Conservation (phyloP, 2,113 vertebrate genomes). For the Copsychus sechellarum region DNA sequence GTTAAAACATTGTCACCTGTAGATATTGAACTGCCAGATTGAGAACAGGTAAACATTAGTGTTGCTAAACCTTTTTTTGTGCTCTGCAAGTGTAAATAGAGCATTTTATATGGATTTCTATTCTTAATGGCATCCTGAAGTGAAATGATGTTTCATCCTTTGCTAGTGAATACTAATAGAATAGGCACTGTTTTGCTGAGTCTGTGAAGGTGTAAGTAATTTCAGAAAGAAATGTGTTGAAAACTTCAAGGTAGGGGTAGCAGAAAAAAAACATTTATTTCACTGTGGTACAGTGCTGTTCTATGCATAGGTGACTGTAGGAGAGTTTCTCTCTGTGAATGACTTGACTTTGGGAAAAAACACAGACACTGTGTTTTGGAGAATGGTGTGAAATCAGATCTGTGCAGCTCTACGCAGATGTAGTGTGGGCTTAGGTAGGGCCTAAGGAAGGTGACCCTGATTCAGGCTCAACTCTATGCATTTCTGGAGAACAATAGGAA, state of each 20-base stretch:
- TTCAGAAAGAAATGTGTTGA: not conserved
- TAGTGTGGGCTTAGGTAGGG: not conserved
- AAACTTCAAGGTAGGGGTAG: not conserved
- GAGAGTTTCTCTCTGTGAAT: not conserved
- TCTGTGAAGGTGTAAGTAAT: not conserved
- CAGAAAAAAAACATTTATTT: not conserved
- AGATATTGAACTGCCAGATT: not conserved
- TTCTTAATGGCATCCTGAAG: not conserved
- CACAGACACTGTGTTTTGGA: not conserved
- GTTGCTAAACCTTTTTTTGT: not conserved
- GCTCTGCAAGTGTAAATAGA: not conserved
- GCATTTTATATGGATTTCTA: not conserved
- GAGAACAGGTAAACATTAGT: not conserved
- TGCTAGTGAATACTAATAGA: not conserved
- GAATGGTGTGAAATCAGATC: not conserved
- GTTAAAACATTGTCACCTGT: not conserved
- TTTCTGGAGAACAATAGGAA: not conserved
- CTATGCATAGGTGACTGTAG: not conserved
- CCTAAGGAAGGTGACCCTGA: not conserved
- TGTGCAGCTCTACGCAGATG: not conserved
- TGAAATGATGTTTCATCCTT: not conserved
- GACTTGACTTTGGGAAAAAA: not conserved
- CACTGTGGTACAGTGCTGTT: not conserved
- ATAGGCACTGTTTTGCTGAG: not conserved
- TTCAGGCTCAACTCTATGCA: not conserved